Percentiles rank a stretch among this genome's conserved stretches.
These are phyloP conservation scores for Barypeithes pellucidus DNA, from an alignment of 2,888 invertebrate genomes.

Conservation along the genomic window DNA sequence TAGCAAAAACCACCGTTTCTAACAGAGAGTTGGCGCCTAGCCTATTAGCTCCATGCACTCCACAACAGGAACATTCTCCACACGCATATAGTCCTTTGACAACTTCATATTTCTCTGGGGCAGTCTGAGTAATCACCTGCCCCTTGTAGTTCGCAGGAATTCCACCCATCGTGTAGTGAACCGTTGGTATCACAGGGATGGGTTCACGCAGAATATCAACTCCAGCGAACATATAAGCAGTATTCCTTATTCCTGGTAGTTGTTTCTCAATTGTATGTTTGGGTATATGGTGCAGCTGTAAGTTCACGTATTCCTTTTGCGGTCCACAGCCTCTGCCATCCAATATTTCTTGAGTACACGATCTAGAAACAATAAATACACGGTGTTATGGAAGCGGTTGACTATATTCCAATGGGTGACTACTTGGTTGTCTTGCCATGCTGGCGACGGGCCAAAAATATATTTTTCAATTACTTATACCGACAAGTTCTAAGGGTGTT, in stretches of 20 bases:
- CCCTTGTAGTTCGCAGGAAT: conserved; percentile 80
- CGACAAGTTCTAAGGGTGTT: too few species aligned
- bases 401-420: too few species aligned
- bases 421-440: too few species aligned
- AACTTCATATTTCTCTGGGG: conserved; percentile 54
- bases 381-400: too few species aligned
- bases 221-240: conserved; percentile 78
- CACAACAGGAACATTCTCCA: conserved; percentile 78
- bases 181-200: conserved; percentile 80
- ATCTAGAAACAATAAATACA: conserved; percentile 94
- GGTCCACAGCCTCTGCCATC: conserved; percentile 79
- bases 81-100: conserved; percentile 74
- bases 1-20: conserved; percentile 80
- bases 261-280: conserved; percentile 72
- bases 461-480: too few species aligned
- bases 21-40: conserved; percentile 81
- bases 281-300: conserved; percentile 78
- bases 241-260: conserved; percentile 77
- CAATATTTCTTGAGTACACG: conserved; percentile 96
- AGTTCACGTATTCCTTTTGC: conserved; percentile 76
- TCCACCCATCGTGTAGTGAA: conserved; percentile 83
- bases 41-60: conserved; percentile 81
- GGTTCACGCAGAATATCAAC: conserved; percentile 79
- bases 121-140: conserved; percentile 72
- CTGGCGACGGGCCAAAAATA: too few species aligned